Base-by-base conservation (phyloP, 2,888 invertebrate species). In the Steinernema hermaphroditum region DNA sequence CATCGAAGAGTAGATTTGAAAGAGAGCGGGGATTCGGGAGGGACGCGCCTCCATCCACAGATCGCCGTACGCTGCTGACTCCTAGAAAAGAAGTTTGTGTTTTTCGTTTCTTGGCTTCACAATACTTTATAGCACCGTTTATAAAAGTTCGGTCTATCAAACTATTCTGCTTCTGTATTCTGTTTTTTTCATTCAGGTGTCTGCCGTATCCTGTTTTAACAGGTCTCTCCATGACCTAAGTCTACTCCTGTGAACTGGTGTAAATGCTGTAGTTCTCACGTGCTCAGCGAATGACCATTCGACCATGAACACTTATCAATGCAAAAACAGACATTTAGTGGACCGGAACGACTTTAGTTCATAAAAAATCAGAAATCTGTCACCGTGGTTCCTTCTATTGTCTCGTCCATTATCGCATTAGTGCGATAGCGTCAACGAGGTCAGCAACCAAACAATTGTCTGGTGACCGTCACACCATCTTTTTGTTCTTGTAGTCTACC, bases 1-100 rank as follows among this genome's bases (percentile, higher is more conserved):
- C 73, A 4, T 71, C 71, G 71, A 83, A 78, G 24, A 81, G 50
- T 37, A 71, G 24, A 24, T 71, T 74, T 1, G 77, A 79, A 19
- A 83, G 49, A 34, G 73, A 74, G 32, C 81, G 71, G 41, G 78
- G 54, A 70, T 81, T 75, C 4, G 80, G 81, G 44, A 84, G 70
- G 12, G 62, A 16, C 22, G 62, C 62, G 2, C 62, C 62, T 32
- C 62, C 62, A 19, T 62, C 6, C 46, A 57, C 29, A 68, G 75
- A 41, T 16, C 41, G 29, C 0, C 69, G 57, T 16, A 68, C 70
- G 41, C 37, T 32, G 29, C n/a, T 46, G 12, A 73, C 50, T 32
- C 32, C 34, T 68, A 72, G 19, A 57, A 71, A 34, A 70, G n/a
- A n/a, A n/a, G n/a, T n/a, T n/a, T n/a, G n/a, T n/a, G n/a, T n/a